phyloP scores from a whole-genome alignment of 2,888 invertebrate species.

The Macrosiphum euphorbiae region DNA sequence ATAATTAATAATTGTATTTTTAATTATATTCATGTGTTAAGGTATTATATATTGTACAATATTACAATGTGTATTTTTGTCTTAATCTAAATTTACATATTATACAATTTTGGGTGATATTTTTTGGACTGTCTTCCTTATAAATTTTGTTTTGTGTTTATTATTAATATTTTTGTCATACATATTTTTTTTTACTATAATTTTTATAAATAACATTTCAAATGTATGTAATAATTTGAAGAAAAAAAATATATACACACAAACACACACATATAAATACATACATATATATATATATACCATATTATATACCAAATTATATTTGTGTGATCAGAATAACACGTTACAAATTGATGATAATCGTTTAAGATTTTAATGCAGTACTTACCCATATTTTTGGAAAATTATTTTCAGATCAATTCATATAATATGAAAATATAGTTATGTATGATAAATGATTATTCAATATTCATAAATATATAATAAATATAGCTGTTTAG shows the following conservation, averaged over 20 bases:
- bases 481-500: slow-evolving; percentile 31
- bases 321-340: not conserved
- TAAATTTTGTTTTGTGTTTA: slow-evolving; percentile 37
- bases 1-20: slow-evolving; percentile 41
- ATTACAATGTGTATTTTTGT: slow-evolving; percentile 18
- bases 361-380: not conserved
- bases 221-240: not conserved
- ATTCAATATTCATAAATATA: not conserved
- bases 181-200: slow-evolving; percentile 30
- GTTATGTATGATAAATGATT: slow-evolving; percentile 9
- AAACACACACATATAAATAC: not conserved
- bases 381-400: not conserved
- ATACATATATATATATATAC: not conserved
- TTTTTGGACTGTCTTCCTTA: slow-evolving; percentile 54
- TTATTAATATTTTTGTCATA: slow-evolving; percentile 37
- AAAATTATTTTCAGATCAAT: not conserved
- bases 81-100: slow-evolving; percentile 40
- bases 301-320: not conserved
- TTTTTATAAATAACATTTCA: slow-evolving; percentile 27
- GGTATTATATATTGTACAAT: not conserved
- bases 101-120: slow-evolving; percentile 41
- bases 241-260: not conserved
- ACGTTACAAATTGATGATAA: not conserved
- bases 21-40: not conserved
- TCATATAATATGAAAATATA: not conserved